Evolutionary conservation across 2,888 invertebrate species (phyloP).

Genomic region (Antitype chi): DNA sequence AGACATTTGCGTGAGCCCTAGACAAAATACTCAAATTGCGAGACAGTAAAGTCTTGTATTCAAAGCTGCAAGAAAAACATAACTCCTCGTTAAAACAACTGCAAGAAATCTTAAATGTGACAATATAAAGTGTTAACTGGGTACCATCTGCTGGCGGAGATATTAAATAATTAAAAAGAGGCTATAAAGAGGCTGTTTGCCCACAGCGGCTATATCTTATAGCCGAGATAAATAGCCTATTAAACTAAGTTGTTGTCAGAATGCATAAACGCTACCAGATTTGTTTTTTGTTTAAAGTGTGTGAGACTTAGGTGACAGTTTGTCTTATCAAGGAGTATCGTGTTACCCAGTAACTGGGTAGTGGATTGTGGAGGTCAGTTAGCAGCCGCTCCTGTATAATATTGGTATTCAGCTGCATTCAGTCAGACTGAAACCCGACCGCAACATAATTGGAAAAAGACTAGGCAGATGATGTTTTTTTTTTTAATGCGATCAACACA

Average conservation of each 20-base stretch:
- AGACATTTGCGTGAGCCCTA: too few relatives aligned
- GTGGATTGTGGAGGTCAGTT: not conserved
- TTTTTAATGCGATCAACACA: not conserved
- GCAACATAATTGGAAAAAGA: not conserved
- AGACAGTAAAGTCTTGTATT: too few relatives aligned
- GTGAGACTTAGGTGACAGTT: not conserved
- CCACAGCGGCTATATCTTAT: constrained; percentile 42
- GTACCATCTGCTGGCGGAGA: constrained; percentile 43
- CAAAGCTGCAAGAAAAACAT: not conserved
- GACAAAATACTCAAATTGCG: too few relatives aligned
- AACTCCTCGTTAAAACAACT: not conserved
- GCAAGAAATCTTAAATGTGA: not conserved
- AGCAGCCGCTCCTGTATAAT: not conserved
- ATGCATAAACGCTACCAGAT: constrained; percentile 36
- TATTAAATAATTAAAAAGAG: constrained; percentile 52
- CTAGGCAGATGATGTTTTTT: not conserved
- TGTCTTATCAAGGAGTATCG: not conserved
- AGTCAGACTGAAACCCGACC: not conserved
- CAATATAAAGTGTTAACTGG: constrained; percentile 34
- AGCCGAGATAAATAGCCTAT: constrained; percentile 56
- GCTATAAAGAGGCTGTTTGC: constrained; percentile 33
- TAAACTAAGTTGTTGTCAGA: constrained; percentile 47
- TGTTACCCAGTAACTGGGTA: not conserved
- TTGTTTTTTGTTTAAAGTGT: constrained; percentile 6
- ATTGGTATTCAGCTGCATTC: too few relatives aligned